These are phyloP conservation scores for Plodia interpunctella DNA, from an alignment of 1,140 invertebrate species.

Conservation along the genomic window DNA sequence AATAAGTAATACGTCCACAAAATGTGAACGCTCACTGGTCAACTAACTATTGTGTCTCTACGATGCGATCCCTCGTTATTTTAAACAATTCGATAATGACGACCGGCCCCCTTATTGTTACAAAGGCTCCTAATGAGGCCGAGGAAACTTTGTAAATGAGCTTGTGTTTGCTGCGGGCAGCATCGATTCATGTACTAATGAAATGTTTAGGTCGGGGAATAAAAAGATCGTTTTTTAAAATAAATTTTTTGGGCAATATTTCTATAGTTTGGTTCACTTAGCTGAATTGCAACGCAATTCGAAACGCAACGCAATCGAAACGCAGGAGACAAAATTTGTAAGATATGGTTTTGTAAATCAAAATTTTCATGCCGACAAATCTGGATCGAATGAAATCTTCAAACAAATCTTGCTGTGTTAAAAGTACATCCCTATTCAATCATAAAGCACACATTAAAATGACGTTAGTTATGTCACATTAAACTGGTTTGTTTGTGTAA, in stretches of 20 bases:
- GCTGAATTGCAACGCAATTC: no score
- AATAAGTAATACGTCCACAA: background rate
- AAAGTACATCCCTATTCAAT: background rate
- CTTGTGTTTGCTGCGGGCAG: constrained; percentile 44
- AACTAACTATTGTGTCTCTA: constrained; percentile 31
- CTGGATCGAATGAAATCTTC: no score
- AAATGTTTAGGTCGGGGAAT: background rate
- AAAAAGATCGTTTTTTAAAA: no score
- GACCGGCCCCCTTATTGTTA: constrained; percentile 44
- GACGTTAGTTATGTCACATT: background rate
- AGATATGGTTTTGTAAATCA: no score
- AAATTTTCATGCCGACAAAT: no score
- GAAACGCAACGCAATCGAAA: no score
- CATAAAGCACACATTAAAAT: background rate
- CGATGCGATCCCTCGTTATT: constrained; percentile 60
- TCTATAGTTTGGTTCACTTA: no score
- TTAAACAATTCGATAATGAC: constrained; percentile 73
- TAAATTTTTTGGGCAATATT: no score
- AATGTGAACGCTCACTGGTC: constrained; percentile 7
- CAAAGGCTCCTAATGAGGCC: constrained; percentile 66
- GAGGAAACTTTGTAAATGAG: constrained; percentile 33
- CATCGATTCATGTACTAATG: constrained; percentile 16
- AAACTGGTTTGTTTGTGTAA: constrained; percentile 14
- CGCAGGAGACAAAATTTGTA: no score
- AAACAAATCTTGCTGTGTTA: no score